A percentile compares a stretch with the other conserved stretches of the same genome.
Evolutionary conservation across 2,888 invertebrate genomes (phyloP).

Genomic region (Timandra comae): DNA sequence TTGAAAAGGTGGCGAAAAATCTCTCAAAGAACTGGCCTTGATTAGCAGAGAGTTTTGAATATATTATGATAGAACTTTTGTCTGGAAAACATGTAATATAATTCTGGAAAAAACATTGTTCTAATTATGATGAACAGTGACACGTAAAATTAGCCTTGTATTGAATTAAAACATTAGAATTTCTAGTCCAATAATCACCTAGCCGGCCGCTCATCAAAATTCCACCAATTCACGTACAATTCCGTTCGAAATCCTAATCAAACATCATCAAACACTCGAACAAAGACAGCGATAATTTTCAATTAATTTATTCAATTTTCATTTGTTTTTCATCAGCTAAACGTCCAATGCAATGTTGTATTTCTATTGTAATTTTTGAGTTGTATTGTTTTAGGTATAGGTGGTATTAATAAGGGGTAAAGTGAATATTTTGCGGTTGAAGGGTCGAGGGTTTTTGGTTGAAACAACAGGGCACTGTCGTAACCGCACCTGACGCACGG

Average conservation of each 20-base stretch:
- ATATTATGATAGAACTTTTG: no score
- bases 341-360: slow-evolving; percentile 4
- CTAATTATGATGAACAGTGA: no score
- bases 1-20: no score
- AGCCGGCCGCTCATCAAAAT: not conserved
- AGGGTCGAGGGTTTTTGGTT: not conserved
- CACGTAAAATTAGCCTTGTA: no score
- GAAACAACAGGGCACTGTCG: not conserved
- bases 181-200: no score
- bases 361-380: slow-evolving; percentile 12
- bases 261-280: not conserved
- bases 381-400: slow-evolving; percentile 23
- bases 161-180: no score
- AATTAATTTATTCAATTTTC: not conserved
- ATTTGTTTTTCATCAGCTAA: not conserved
- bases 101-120: no score
- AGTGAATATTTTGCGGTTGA: not conserved
- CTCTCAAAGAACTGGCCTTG: no score
- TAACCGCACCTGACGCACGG: no score
- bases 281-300: not conserved
- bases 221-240: not conserved
- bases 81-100: no score
- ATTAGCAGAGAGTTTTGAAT: no score
- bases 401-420: slow-evolving; percentile 1
- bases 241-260: not conserved